A percentile compares a stretch with the other conserved stretches of the same genome.
These are phyloP conservation scores for Sterrhoptilus dennistouni DNA, from an alignment of 2,113 vertebrate genomes.

Conservation along the genomic window DNA sequence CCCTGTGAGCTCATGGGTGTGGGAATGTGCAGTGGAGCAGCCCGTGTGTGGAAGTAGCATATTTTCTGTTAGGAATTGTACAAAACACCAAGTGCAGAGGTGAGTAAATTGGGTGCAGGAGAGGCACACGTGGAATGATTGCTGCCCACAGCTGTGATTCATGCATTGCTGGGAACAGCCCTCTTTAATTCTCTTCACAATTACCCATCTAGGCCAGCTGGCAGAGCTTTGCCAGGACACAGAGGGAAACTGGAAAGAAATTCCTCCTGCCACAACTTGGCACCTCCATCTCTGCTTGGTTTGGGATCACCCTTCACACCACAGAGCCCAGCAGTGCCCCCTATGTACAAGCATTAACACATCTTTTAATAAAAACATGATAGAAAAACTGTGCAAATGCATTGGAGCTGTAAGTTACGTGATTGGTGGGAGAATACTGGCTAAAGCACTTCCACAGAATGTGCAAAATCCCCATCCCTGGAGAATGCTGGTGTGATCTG, in stretches of 20 bases:
- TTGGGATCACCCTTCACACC: background rate
- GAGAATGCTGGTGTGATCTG: rapidly evolving
- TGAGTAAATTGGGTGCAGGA: background rate
- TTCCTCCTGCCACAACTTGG: background rate
- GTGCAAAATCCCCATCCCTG: background rate
- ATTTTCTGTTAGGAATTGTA: background rate
- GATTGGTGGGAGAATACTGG: background rate
- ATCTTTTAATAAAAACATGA: background rate
- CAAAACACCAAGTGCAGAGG: background rate
- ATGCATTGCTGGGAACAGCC: background rate
- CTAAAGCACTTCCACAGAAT: background rate
- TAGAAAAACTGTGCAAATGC: background rate
- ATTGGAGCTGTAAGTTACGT: background rate
- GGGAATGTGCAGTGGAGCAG: background rate
- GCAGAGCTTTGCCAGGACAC: background rate
- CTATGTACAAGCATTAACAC: background rate
- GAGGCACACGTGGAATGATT: background rate
- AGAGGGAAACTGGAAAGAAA: background rate
- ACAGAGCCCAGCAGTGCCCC: background rate
- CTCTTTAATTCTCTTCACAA: background rate
- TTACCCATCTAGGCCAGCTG: background rate
- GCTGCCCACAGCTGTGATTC: background rate
- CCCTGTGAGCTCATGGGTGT: background rate
- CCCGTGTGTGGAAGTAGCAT: background rate
- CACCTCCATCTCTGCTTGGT: background rate